Conservation (phyloP, 2,113 vertebrate genomes). For the Triplophysa siluroides region DNA sequence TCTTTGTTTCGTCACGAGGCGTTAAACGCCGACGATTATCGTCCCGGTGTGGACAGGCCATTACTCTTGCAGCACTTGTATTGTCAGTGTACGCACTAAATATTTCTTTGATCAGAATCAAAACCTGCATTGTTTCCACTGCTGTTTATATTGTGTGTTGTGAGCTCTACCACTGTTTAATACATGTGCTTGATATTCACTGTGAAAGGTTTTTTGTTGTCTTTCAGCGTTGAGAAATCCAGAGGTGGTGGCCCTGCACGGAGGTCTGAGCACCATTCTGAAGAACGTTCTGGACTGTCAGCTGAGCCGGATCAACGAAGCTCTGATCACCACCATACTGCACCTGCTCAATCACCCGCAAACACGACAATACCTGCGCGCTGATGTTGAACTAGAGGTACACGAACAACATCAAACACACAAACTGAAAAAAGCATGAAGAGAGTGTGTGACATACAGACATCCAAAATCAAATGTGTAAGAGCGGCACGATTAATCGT, state of each 20-base stretch:
- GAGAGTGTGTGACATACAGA: no score
- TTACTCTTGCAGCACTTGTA: no score
- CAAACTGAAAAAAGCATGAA: no score
- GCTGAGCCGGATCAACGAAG: conserved; percentile 87
- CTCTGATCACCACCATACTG: conserved; percentile 86
- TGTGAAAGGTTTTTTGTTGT: neutral
- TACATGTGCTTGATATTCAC: no score
- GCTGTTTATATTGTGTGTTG: neutral
- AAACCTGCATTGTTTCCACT: no score
- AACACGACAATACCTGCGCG: conserved; percentile 82
- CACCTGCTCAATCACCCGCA: conserved; percentile 91
- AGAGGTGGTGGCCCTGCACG: conserved; percentile 82
- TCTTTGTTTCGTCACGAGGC: no score
- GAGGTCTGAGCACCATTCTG: conserved; percentile 86
- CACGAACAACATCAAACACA: neutral
- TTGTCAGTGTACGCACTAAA: no score
- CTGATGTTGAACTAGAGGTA: conserved; percentile 88
- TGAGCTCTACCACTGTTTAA: neutral
- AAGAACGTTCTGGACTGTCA: conserved; percentile 90
- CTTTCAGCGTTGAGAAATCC: conserved; percentile 85
- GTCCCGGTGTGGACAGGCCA: no score
- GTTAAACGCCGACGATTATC: no score
- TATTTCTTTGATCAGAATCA: no score
- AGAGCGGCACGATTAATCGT: no score
- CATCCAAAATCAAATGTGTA: no score